Conservation (phyloP, 92 coral and sea anemone species). For the Pocillopora meandrina region DNA sequence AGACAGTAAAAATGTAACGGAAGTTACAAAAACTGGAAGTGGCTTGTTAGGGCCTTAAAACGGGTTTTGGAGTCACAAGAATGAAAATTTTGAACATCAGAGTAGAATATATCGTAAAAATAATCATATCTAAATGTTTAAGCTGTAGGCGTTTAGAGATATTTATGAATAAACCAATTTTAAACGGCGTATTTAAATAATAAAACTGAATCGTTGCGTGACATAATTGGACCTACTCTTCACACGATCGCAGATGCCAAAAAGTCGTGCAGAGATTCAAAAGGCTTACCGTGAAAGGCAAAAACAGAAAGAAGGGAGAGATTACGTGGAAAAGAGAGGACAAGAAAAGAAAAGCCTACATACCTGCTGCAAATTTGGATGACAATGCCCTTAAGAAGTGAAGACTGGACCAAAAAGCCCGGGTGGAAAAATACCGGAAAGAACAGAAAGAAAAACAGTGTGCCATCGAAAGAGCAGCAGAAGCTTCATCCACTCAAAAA, state of each 20-base stretch:
- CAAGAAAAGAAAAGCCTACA: not conserved
- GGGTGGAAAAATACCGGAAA: not conserved
- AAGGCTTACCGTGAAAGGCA: conserved; percentile 6
- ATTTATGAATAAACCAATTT: not conserved
- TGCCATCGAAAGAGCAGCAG: not conserved
- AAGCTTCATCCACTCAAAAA: not conserved
- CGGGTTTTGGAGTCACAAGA: not conserved
- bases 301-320: not conserved
- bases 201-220: not conserved
- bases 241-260: not conserved
- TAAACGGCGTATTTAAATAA: not conserved
- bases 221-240: not conserved
- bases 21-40: conserved; percentile 5
- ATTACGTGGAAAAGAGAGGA: not conserved
- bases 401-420: not conserved
- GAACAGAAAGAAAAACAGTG: not conserved
- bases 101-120: not conserved
- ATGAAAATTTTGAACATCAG: not conserved
- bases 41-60: not conserved
- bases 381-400: not conserved
- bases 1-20: not conserved
- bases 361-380: not conserved
- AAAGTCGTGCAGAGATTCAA: conserved; percentile 7
- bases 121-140: not conserved
- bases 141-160: not conserved